Percentiles rank a stretch among this genome's conserved stretches.
Evolutionary conservation across 2,888 invertebrate genomes (phyloP).

Genomic region (Zhengitettix transpicula): DNA sequence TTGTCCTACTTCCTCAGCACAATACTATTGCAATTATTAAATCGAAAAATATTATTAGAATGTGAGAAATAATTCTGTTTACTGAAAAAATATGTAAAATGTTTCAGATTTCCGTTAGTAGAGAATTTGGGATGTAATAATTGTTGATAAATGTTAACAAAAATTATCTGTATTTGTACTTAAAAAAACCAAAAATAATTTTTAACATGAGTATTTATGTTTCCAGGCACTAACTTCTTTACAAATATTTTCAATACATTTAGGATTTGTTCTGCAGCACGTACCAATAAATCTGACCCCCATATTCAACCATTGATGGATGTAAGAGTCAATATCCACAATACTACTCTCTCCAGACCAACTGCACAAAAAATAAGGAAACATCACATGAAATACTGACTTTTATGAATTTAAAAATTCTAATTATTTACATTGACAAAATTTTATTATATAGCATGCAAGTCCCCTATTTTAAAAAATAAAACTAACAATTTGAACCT

Average conservation of each 20-base stretch:
- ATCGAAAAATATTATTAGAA: too few relatives aligned
- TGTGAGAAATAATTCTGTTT: too few relatives aligned
- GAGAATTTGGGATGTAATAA: too few relatives aligned
- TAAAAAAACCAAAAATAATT: too few relatives aligned
- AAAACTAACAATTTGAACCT: background rate
- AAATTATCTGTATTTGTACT: too few relatives aligned
- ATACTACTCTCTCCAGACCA: slow-evolving; percentile 44
- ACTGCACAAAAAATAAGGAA: background rate
- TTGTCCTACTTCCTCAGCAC: too few relatives aligned
- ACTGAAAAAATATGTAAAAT: too few relatives aligned
- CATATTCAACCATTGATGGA: slow-evolving; percentile 62
- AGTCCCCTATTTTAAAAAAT: background rate
- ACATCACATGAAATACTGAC: background rate
- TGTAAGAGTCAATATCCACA: slow-evolving; percentile 51
- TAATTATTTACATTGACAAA: background rate
- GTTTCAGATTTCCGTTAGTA: too few relatives aligned
- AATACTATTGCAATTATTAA: too few relatives aligned
- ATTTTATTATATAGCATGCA: background rate
- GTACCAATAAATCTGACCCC: slow-evolving; percentile 81
- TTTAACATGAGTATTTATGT: background rate
- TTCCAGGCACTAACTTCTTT: slow-evolving; percentile 38
- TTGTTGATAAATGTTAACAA: too few relatives aligned
- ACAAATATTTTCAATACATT: slow-evolving; percentile 58
- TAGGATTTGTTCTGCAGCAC: slow-evolving; percentile 75
- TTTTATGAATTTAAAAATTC: background rate